phyloP scores from a whole-genome alignment of 2,797 vertebrate genomes.

The Chromobotia macracanthus region DNA sequence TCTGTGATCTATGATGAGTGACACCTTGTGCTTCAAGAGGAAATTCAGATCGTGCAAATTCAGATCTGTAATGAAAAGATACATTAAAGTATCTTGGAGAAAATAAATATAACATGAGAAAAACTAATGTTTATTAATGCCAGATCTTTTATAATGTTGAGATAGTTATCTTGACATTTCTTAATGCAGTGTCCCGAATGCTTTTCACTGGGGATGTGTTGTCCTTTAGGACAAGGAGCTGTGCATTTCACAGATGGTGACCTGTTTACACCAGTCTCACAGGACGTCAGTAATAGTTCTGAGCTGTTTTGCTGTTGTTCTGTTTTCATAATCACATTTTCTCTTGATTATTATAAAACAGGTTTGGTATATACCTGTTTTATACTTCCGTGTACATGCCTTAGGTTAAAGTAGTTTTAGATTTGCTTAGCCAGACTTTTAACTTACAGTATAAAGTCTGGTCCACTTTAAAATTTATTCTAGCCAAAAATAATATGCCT shows the following conservation, averaged over 20 bases:
- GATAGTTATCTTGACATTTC: not conserved
- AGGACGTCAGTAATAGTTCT: conserved; percentile 4
- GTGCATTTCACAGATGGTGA: conserved; percentile 17
- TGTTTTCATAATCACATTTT: not conserved
- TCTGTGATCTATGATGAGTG: conserved; percentile 16
- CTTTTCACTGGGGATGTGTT: not conserved
- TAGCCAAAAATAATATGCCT: not conserved
- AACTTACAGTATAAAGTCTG: not conserved
- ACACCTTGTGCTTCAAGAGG: conserved; percentile 27
- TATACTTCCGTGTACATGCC: not conserved
- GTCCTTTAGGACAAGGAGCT: not conserved
- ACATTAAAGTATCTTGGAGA: conserved; percentile 10
- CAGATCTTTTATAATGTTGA: not conserved
- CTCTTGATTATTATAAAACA: not conserved
- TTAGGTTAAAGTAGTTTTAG: no score
- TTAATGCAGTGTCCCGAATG: conserved; percentile 1
- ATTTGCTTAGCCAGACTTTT: no score
- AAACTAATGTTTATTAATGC: not conserved
- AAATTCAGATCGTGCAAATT: conserved; percentile 47
- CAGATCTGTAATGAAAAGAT: conserved; percentile 31
- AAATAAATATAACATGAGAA: not conserved
- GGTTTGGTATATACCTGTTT: not conserved
- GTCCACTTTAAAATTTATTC: not conserved
- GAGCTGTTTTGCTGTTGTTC: not conserved
- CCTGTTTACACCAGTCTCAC: conserved; percentile 16